A percentile compares a stretch with the other conserved stretches of the same genome.
Conservation (phyloP, 1,140 invertebrate genomes). For the Chionoecetes opilio region DNA sequence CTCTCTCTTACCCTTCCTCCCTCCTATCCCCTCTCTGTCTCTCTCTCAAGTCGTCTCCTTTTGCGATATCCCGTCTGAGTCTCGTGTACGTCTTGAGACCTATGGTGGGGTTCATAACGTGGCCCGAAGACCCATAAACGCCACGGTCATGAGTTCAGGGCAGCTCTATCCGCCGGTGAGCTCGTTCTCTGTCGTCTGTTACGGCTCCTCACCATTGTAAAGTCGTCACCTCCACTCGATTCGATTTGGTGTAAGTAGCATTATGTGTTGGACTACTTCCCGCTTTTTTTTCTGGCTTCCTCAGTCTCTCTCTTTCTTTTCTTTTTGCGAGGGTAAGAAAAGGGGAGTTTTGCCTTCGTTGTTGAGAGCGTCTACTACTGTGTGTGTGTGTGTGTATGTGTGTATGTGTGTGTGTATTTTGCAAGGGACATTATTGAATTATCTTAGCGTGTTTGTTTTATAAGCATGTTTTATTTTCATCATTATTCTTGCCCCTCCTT, state of each 20-base stretch:
- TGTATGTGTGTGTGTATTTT: too few relatives aligned
- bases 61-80: slow-evolving; percentile 39
- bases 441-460: too few relatives aligned
- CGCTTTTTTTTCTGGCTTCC: not conserved
- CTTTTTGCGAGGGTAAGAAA: not conserved
- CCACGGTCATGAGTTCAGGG: slow-evolving; percentile 66
- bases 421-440: too few relatives aligned
- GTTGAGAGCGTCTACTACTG: too few relatives aligned
- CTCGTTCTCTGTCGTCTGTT: slow-evolving; percentile 73
- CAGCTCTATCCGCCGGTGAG: slow-evolving; percentile 52
- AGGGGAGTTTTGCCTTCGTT: slow-evolving; percentile 33
- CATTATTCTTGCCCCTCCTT: not conserved
- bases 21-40: not conserved
- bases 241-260: slow-evolving; percentile 70
- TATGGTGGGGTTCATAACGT: slow-evolving; percentile 73
- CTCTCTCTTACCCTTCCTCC: not conserved
- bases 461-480: not conserved
- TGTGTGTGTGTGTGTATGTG: too few relatives aligned
- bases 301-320: slow-evolving; percentile 19
- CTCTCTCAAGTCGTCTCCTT: slow-evolving; percentile 19
- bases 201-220: slow-evolving; percentile 61
- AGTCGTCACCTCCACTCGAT: slow-evolving; percentile 74
- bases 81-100: slow-evolving; percentile 68
- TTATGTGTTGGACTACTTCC: slow-evolving; percentile 53
- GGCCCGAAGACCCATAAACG: slow-evolving; percentile 69